A percentile compares a stretch with the other conserved stretches of the same genome.
Evolutionary conservation across 2,113 vertebrate genomes (phyloP).

Genomic region (Hemibagrus wyckioides): DNA sequence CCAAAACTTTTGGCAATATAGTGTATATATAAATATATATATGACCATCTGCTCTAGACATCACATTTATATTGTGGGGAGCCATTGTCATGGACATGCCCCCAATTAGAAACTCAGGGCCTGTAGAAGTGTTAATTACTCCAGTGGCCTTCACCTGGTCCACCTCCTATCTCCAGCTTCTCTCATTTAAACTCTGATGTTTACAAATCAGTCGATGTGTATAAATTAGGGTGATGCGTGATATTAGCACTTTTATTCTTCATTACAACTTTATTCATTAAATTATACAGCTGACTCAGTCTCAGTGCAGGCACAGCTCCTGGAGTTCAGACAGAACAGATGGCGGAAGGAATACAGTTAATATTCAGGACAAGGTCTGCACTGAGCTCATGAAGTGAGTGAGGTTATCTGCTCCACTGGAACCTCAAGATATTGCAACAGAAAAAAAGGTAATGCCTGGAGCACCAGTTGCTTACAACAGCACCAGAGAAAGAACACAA

Average conservation of each 20-base stretch:
- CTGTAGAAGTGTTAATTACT: no score
- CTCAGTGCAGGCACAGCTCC: not conserved
- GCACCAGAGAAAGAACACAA: not conserved
- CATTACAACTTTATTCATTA: not conserved
- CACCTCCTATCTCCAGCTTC: no score
- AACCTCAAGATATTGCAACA: not conserved
- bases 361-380: not conserved
- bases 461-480: not conserved
- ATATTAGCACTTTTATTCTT: not conserved
- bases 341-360: not conserved
- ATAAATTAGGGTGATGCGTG: not conserved
- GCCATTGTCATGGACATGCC: no score
- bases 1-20: no score
- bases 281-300: not conserved
- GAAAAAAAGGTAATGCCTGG: not conserved
- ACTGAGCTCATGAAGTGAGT: not conserved
- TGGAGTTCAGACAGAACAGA: constrained; percentile 8
- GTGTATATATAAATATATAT: no score
- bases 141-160: no score
- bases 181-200: not conserved
- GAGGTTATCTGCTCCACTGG: constrained; percentile 10
- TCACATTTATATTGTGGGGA: no score
- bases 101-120: no score
- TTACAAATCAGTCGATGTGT: no score
- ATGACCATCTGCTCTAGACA: no score